A percentile compares a stretch with the other conserved stretches of the same genome.
Conservation (phyloP, 2,888 invertebrate species). For the Mallateleia sp. region DNA sequence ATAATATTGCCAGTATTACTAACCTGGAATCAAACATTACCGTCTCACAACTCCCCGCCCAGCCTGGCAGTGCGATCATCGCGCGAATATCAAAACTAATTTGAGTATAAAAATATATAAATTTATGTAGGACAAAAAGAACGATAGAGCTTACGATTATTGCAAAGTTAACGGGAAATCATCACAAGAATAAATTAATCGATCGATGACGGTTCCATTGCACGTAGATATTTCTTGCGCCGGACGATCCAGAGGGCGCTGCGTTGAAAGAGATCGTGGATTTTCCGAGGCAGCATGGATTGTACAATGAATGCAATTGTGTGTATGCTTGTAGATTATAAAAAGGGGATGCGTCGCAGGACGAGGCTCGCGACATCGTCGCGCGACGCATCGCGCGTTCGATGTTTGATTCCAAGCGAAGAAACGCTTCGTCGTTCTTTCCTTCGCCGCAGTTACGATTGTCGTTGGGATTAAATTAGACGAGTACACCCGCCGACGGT, state of each 20-base stretch:
- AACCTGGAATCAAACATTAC: slow-evolving; percentile 83
- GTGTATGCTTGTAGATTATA: slow-evolving; percentile 25
- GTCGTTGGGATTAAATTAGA: slow-evolving; percentile 85
- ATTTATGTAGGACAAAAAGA: slow-evolving; percentile 84
- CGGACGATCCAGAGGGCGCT: slow-evolving; percentile 79
- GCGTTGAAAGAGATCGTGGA: slow-evolving; percentile 84
- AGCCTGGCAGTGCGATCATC: slow-evolving; percentile 79
- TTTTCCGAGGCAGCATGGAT: slow-evolving; percentile 82
- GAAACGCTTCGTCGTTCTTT: slow-evolving; percentile 80
- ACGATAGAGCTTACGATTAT: slow-evolving; percentile 82
- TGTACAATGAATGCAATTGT: slow-evolving; percentile 78
- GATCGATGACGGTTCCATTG: slow-evolving; percentile 71
- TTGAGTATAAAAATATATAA: slow-evolving; percentile 85
- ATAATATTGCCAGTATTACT: slow-evolving; percentile 76
- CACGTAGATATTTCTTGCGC: slow-evolving; percentile 82
- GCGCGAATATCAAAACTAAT: slow-evolving; percentile 83
- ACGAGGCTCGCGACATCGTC: slow-evolving; percentile 83
- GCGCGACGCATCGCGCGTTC: slow-evolving; percentile 83
- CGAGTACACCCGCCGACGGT: too few species aligned
- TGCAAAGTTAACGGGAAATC: slow-evolving; percentile 81
- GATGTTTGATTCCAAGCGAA: slow-evolving; percentile 86
- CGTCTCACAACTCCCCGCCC: slow-evolving; percentile 57
- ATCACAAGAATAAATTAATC: slow-evolving; percentile 85
- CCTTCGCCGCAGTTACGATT: slow-evolving; percentile 84
- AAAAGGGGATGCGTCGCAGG: slow-evolving; percentile 82